These are phyloP conservation scores for Coenonympha glycerion DNA, from an alignment of 2,888 invertebrate genomes.

Conservation along the genomic window DNA sequence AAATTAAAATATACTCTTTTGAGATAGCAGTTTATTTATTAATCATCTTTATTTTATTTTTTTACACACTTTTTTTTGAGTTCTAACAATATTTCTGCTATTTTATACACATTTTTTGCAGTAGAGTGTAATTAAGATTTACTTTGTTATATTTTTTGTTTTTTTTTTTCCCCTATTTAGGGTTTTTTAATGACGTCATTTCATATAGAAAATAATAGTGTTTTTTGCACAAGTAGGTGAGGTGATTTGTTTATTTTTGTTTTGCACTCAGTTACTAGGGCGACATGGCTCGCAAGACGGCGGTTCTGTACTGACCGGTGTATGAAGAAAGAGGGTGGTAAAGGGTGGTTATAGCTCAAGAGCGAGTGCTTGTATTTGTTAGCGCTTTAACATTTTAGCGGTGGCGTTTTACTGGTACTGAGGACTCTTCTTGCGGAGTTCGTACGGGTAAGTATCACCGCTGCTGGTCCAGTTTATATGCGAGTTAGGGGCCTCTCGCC, in stretches of 20 bases:
- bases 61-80: not conserved
- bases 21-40: not conserved
- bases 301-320: constrained; percentile 65
- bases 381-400: too few relatives aligned
- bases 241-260: constrained; percentile 68
- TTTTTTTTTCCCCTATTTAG: too few relatives aligned
- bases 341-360: constrained; percentile 17
- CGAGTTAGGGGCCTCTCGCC: too few relatives aligned
- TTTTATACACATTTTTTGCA: too few relatives aligned
- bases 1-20: not conserved
- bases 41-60: not conserved
- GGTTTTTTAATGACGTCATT: too few relatives aligned
- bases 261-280: constrained; percentile 69
- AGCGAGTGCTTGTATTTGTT: too few relatives aligned
- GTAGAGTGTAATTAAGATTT: too few relatives aligned
- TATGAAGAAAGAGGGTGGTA: constrained; percentile 54
- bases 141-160: too few relatives aligned
- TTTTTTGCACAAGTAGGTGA: constrained; percentile 12
- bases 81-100: not conserved
- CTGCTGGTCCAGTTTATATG: too few relatives aligned
- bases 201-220: not conserved
- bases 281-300: constrained; percentile 61
- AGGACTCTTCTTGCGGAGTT: too few relatives aligned
- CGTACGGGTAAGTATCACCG: too few relatives aligned
- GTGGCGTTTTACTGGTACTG: too few relatives aligned